These are phyloP conservation scores for Bos indicus DNA, from an alignment of 2,113 vertebrate species.

Conservation along the genomic window DNA sequence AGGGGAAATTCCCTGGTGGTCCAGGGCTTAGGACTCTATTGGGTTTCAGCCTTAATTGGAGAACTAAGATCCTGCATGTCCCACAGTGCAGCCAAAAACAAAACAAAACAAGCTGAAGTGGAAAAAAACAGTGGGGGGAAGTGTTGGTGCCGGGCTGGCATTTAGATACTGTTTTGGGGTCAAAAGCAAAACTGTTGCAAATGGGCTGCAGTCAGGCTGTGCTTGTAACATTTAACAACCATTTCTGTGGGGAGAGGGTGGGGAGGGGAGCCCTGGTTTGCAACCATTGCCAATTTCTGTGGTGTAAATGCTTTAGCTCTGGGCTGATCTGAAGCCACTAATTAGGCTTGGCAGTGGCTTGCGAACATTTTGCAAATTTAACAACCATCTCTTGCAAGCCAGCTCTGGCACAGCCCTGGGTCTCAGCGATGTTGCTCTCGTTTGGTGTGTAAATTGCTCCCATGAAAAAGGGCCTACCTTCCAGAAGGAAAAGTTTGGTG, in stretches of 20 bases:
- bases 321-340: not conserved
- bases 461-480: not conserved
- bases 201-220: not conserved
- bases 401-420: not conserved
- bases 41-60: not conserved
- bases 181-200: too few relatives aligned
- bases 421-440: rapidly evolving
- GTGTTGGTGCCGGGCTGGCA: not conserved
- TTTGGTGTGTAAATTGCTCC: not conserved
- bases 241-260: not conserved
- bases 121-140: not conserved
- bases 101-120: not conserved
- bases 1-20: not conserved
- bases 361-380: not conserved
- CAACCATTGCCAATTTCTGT: not conserved
- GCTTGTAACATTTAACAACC: not conserved
- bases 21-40: not conserved
- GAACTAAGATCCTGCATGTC: not conserved
- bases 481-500: not conserved
- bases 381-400: not conserved
- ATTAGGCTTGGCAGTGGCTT: not conserved
- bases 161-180: not conserved
- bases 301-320: not conserved
- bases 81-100: not conserved
- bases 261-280: not conserved